Base-by-base conservation (phyloP, 2,113 vertebrate genomes). In the Hipposideros armiger region DNA sequence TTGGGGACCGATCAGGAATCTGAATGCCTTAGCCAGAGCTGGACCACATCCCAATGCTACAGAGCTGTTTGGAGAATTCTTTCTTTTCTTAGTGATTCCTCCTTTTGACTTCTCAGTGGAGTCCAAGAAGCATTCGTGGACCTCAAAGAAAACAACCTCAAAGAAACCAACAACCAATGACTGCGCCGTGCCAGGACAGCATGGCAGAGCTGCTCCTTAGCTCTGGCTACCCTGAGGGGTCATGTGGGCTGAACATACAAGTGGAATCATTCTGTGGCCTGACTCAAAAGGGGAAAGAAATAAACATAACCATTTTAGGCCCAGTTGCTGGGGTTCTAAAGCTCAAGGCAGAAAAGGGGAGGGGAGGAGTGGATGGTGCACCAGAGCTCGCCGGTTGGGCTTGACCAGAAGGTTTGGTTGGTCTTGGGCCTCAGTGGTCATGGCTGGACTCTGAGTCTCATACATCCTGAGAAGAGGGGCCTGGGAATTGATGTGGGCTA, bases 291-390 rank as follows among this genome's bases (percentile, higher is more conserved):
- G 60, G 62, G 56, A 50, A 82, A 77, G 54, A 95, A 74, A 73
- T 73, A 89, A 95, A 83, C 94, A 73, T 77, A 52, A 82, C 78
- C 78, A 60, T 90, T 42, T 87, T 85, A 87, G 96, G 91, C 36
- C 58, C 87, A 56, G 28, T 14, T 50, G 24, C 42, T 76, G 73
- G 56, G n/a, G 22, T 78, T 95, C 30, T 52, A 50, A 90, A 74
- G 42, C 73, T 54, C 11, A 5, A 76, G 64, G 78, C 15, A 72
- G 76, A 77, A 67, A 26, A n/a, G 14, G 9, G 40, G 22, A 26
- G 45, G 14, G 8, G 40, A 15, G 22, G 17, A n/a, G 28, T 16
- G 42, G 32, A n/a, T 11, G n/a, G 11, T 14, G 15, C 6, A 7
- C 13, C 8, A 9, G 22, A 30, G 8, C 72, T 73, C 17, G 3